Base-by-base conservation (phyloP, 2,797 vertebrate species). In the Anguilla pacifica region DNA sequence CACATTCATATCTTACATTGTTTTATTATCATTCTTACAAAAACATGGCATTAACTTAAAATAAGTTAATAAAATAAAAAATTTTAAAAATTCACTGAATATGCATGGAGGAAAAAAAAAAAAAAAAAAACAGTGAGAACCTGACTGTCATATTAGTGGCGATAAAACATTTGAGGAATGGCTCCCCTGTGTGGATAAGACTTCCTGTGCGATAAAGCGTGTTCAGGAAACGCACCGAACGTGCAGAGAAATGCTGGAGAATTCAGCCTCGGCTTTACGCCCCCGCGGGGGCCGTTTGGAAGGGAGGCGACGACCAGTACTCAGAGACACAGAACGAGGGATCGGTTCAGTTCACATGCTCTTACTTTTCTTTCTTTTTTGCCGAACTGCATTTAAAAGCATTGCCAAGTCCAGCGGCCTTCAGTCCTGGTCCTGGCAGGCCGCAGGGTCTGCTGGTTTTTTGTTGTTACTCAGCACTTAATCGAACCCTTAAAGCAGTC, bases 21-120 rank as follows among this genome's bases (percentile, higher is more conserved):
- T 87, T 85, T 91, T 90, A 93, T 92, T 91, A 87, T 89, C 86
- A 90, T 90, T 91, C 89, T 90, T 87, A 90, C 90, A 90, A 91
- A 35, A 90, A 88, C 87, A 91, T 91, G 88, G 88, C 87, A 89
- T 86, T 90, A 85, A 92, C 89, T 91, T 88, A 90, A 59, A 90
- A 90, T 90, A 92, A 90, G 88, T 89, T 89, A 85, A 88, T 81
- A 64, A 86, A 90, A 86, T 90, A 86, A 89, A 83, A 67, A n/a
- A n/a, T n/a, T n/a, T n/a, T n/a, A n/a, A n/a, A 88, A 88, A 85
- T 64, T 89, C 86, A 90, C 79, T 89, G 89, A 83, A 89, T 85
- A 59, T 82, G 87, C 61, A 82, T 72, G 83, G 84, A 85, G 35
- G 84, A n/a, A n/a, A 70, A 61, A 64, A 35, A 4, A 31, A 57